phyloP scores from a whole-genome alignment of 1,140 invertebrate genomes.

The Charaxes varanes region DNA sequence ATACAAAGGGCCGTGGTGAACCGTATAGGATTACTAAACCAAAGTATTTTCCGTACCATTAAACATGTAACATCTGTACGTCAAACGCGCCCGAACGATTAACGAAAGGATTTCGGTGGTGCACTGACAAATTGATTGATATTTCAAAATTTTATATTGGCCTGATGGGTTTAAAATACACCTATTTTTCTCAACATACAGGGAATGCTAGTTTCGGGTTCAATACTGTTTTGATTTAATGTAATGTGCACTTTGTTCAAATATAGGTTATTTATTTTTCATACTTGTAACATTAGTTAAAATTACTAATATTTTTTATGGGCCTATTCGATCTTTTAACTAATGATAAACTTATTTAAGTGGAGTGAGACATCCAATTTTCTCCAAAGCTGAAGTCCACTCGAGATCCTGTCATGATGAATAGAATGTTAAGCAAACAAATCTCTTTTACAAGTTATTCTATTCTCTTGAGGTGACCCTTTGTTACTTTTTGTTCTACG shows the following conservation, averaged over 20 bases:
- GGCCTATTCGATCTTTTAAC: too few relatives aligned
- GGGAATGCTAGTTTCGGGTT: too few relatives aligned
- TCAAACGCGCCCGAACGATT: conserved; percentile 46
- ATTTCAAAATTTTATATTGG: too few relatives aligned
- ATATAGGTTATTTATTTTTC: too few relatives aligned
- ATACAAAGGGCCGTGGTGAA: conserved; percentile 12
- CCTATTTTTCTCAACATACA: too few relatives aligned
- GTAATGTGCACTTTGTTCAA: too few relatives aligned
- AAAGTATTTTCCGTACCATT: conserved; percentile 62
- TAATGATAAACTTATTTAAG: too few relatives aligned
- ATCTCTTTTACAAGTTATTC: conserved; percentile 45
- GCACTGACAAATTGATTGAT: conserved; percentile 13
- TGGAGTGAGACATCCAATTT: conserved; percentile 59
- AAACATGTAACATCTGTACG: conserved; percentile 59
- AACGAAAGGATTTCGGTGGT: conserved; percentile 25
- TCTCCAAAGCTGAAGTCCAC: conserved; percentile 56
- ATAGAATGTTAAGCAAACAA: conserved; percentile 45
- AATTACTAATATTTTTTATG: too few relatives aligned
- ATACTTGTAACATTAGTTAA: too few relatives aligned
- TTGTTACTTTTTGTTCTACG: conserved; percentile 6
- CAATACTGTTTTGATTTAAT: too few relatives aligned
- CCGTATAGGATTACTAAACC: conserved; percentile 57
- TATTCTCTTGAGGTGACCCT: conserved; percentile 28
- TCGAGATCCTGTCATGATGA: conserved; percentile 50
- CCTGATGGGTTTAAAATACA: too few relatives aligned